phyloP scores from a whole-genome alignment of 2,113 vertebrate species.

The Trachemys scripta region DNA sequence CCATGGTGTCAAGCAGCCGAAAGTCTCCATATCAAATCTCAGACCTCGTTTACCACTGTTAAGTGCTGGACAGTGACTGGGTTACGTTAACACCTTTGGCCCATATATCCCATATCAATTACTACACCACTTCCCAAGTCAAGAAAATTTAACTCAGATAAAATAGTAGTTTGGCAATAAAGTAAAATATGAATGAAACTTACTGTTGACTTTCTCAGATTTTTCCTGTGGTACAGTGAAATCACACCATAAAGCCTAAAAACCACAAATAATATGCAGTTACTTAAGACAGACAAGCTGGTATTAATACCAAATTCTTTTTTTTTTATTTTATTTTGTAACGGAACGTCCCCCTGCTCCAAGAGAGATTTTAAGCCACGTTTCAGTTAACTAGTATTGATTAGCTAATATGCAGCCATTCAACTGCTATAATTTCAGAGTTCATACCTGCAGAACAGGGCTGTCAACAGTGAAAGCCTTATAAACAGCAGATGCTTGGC shows the following conservation, averaged over 20 bases:
- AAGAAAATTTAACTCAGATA: neutral
- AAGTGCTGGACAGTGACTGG: neutral
- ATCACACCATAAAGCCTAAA: slow-evolving; percentile 96
- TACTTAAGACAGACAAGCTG: neutral
- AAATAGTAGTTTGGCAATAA: neutral
- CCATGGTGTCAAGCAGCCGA: neutral
- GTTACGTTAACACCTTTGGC: neutral
- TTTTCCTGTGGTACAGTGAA: slow-evolving; percentile 89
- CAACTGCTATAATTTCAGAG: neutral
- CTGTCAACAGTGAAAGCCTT: slow-evolving; percentile 98
- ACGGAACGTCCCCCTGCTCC: neutral
- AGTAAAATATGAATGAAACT: slow-evolving; percentile 52
- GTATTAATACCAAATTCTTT: accelerated
- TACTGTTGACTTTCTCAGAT: slow-evolving; percentile 82
- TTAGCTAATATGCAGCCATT: neutral
- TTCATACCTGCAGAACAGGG: slow-evolving; percentile 89
- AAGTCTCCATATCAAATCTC: neutral
- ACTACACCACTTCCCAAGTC: neutral
- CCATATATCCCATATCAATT: neutral
- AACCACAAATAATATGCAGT: slow-evolving; percentile 25
- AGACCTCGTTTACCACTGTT: neutral
- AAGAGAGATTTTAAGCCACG: accelerated
- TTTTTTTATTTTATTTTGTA: accelerated
- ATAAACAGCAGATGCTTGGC: slow-evolving; percentile 87
- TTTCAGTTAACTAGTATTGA: accelerated